Conservation (phyloP, 2,888 invertebrate genomes). For the Pandemis corylana region DNA sequence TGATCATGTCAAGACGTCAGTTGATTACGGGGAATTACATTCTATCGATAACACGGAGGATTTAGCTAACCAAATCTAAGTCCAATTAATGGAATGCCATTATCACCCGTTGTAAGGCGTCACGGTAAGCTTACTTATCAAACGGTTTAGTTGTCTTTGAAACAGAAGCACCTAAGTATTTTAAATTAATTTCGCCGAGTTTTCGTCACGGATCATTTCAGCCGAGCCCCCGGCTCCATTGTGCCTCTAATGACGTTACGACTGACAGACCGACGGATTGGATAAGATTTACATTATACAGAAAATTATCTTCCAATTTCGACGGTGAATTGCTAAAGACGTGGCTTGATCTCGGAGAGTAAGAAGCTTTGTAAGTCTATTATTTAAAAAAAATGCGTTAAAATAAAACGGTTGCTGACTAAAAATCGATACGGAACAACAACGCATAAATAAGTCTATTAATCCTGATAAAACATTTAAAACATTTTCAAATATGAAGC, state of each 20-base stretch:
- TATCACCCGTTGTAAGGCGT: constrained; percentile 45
- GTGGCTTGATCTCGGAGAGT: background rate
- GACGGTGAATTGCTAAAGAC: constrained; percentile 23
- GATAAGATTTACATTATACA: constrained; percentile 66
- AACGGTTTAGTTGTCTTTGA: constrained; percentile 58
- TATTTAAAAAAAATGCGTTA: background rate
- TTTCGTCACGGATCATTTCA: constrained; percentile 76
- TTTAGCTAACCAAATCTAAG: constrained; percentile 11
- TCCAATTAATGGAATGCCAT: constrained; percentile 32
- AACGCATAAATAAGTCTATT: background rate
- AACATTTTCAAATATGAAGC: constrained; percentile 12
- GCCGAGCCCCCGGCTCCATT: constrained; percentile 59
- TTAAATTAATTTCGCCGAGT: constrained; percentile 75
- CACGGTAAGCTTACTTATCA: constrained; percentile 58
- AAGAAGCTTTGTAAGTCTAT: constrained; percentile 7
- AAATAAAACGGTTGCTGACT: background rate
- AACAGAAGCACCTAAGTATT: constrained; percentile 62
- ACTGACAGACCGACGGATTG: constrained; percentile 60
- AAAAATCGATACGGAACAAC: background rate
- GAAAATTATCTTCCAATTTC: constrained; percentile 50
- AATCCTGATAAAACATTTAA: background rate
- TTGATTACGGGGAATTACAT: constrained; percentile 6
- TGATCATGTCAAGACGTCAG: constrained; percentile 1
- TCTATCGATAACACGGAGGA: constrained; percentile 7
- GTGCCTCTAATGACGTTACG: constrained; percentile 73